Evolutionary conservation across 2,888 invertebrate genomes (phyloP).

Genomic region (Pristionchus arcanus): DNA sequence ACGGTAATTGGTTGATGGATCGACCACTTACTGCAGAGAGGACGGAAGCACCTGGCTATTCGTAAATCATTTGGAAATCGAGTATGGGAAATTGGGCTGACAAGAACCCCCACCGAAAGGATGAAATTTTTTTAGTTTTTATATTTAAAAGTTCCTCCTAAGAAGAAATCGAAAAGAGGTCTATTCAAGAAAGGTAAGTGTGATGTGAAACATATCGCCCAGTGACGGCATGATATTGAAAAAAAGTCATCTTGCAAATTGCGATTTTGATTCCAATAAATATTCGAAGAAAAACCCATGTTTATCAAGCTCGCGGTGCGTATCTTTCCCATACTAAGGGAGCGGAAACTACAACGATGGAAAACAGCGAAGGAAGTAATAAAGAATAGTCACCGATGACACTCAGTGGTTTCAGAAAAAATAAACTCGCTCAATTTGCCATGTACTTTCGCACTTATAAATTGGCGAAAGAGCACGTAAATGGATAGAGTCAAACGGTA

Average conservation of each 20-base stretch:
- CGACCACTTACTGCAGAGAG: not conserved
- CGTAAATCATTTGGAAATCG: not conserved
- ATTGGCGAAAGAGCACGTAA: not conserved
- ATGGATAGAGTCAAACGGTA: not conserved
- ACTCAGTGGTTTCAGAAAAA: constrained; percentile 20
- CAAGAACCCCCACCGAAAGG: no score
- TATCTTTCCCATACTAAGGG: not conserved
- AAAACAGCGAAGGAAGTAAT: not conserved
- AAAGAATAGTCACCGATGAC: constrained; percentile 13
- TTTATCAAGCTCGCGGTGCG: constrained; percentile 27
- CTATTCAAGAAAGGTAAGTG: no score
- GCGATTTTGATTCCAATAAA: no score
- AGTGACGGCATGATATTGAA: no score
- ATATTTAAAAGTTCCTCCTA: no score
- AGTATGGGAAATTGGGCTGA: not conserved
- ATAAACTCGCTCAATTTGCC: not conserved
- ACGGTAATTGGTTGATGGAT: constrained; percentile 48
- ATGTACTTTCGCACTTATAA: no score
- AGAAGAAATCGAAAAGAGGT: no score
- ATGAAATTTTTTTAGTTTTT: no score
- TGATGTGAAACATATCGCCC: no score
- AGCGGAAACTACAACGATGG: constrained; percentile 26
- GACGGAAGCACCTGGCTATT: not conserved
- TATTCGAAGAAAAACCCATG: not conserved
- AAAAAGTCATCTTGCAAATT: no score